These are phyloP conservation scores for Petrocephalus zakoni DNA, from an alignment of 2,113 vertebrate genomes.

Conservation along the genomic window DNA sequence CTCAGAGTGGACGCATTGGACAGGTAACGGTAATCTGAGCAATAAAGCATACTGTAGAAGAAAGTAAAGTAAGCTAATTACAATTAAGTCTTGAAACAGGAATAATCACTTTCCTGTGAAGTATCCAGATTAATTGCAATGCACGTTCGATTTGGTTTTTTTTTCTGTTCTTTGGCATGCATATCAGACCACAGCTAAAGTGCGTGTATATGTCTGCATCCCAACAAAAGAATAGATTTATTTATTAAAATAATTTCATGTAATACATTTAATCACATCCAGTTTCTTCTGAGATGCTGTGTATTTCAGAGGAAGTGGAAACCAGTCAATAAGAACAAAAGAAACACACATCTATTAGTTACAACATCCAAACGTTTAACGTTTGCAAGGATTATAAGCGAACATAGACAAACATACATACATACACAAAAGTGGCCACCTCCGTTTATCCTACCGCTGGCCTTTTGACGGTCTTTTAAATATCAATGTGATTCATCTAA, in stretches of 20 bases:
- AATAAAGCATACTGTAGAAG: constrained; percentile 5
- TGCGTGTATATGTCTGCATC: not conserved
- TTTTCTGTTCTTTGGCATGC: not conserved
- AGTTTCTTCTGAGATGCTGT: not conserved
- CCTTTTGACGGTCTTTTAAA: not conserved
- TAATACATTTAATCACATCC: not conserved
- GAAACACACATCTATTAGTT: not conserved
- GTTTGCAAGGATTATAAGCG: not conserved
- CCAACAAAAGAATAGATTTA: not conserved
- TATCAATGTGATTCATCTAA: not conserved
- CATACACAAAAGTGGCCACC: not conserved
- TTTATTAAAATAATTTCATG: not conserved
- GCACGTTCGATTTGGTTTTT: not conserved
- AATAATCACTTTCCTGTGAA: not conserved
- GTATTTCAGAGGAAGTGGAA: not conserved
- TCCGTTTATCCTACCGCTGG: not conserved
- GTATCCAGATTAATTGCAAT: not conserved
- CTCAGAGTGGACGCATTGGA: not conserved
- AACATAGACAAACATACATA: not conserved
- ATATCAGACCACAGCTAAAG: not conserved
- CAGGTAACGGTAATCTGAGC: constrained; percentile 18
- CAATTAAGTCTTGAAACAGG: not conserved
- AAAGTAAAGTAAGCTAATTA: not conserved
- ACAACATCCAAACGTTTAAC: not conserved
- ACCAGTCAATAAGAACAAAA: not conserved